Conservation (phyloP, 2,113 vertebrate genomes). For the Serinus canaria region DNA sequence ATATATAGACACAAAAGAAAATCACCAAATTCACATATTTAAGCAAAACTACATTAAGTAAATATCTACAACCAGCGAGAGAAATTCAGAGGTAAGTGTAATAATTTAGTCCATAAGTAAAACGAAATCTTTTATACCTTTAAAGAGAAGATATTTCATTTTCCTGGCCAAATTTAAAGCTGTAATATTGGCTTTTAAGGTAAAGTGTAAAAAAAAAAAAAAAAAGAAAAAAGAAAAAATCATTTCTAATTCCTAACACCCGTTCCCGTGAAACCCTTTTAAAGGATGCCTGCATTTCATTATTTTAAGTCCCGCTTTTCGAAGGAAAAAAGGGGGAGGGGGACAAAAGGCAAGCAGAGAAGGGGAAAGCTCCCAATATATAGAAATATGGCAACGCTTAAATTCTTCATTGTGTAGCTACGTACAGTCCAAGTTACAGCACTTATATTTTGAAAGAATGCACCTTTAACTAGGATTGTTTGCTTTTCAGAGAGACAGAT, state of each 20-base stretch:
- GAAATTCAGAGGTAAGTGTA: slow-evolving; percentile 73
- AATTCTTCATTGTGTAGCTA: background rate
- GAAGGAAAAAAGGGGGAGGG: background rate
- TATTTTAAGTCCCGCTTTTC: slow-evolving; percentile 41
- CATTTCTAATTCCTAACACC: slow-evolving; percentile 6
- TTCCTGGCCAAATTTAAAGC: slow-evolving; percentile 66
- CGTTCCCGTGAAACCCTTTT: background rate
- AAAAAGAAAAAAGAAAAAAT: background rate
- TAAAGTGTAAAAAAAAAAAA: background rate
- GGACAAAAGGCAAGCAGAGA: background rate
- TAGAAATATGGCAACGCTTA: background rate
- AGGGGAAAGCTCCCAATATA: background rate
- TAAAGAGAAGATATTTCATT: slow-evolving; percentile 61
- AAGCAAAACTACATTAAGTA: slow-evolving; percentile 71
- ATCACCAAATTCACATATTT: slow-evolving; percentile 68
- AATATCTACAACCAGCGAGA: slow-evolving; percentile 70
- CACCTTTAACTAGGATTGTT: background rate
- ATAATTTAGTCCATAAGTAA: slow-evolving; percentile 69
- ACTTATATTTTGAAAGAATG: background rate
- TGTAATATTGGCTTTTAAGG: slow-evolving; percentile 20
- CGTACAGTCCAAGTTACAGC: background rate
- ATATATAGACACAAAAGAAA: slow-evolving; percentile 55
- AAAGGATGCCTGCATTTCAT: slow-evolving; percentile 59
- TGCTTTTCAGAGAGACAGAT: background rate
- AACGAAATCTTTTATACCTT: slow-evolving; percentile 58